Conservation (phyloP, 2,888 invertebrate genomes). For the Drosophila yooni region DNA sequence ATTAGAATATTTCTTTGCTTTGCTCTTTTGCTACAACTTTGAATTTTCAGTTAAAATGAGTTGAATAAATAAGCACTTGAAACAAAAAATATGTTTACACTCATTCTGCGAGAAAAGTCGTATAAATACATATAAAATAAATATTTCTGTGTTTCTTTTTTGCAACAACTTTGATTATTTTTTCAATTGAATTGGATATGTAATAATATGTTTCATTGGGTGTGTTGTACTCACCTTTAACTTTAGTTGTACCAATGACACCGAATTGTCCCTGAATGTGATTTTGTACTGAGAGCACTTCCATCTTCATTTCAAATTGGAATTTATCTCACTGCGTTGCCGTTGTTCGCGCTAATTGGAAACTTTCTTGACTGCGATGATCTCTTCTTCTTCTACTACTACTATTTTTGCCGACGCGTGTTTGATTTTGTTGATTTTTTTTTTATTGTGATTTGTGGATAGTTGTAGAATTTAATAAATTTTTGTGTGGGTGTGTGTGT, state of each 20-base stretch:
- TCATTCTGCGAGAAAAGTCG: not conserved
- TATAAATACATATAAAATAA: not conserved
- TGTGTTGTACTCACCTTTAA: conserved; percentile 87
- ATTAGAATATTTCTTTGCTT: not conserved
- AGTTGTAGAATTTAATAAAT: conserved; percentile 30
- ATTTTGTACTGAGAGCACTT: conserved; percentile 92
- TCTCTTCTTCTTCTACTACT: not conserved
- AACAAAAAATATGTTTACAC: not conserved
- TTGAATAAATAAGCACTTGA: not conserved
- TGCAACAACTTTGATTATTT: not conserved
- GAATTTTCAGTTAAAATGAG: not conserved
- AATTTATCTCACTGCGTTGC: conserved; percentile 45
- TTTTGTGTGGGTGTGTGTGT: conserved; percentile 13
- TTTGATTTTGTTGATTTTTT: conserved; percentile 4
- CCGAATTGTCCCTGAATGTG: conserved; percentile 91
- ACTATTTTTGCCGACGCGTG: conserved; percentile 44
- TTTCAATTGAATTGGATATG: not conserved
- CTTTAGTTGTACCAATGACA: conserved; percentile 86
- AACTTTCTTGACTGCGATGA: not conserved
- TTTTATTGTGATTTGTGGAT: conserved; percentile 22
- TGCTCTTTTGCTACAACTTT: not conserved
- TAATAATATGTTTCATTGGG: not conserved
- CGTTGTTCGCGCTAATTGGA: conserved; percentile 33
- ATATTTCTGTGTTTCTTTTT: not conserved
- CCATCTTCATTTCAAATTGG: conserved; percentile 87